Evolutionary conservation across 2,113 vertebrate genomes (phyloP).

Genomic region (Melanotaenia duboulayi): DNA sequence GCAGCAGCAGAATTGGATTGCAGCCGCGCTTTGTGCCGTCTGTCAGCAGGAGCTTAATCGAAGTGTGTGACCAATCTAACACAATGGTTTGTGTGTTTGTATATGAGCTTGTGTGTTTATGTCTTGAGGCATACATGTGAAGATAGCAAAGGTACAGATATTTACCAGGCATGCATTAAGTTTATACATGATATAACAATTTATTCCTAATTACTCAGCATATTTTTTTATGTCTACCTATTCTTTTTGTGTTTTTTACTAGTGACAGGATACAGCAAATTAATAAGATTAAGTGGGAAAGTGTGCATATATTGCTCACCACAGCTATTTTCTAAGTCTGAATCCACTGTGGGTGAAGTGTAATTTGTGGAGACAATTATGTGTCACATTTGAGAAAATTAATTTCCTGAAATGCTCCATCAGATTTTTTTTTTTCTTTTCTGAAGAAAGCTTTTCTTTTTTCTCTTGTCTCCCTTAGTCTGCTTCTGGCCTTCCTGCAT

Average conservation of each 20-base stretch:
- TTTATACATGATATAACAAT: slow-evolving; percentile 18
- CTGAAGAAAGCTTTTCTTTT: slow-evolving; percentile 12
- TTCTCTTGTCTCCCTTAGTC: slow-evolving; percentile 6
- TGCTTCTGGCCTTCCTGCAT: slow-evolving; percentile 37
- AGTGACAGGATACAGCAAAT: slow-evolving; percentile 42
- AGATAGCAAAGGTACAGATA: slow-evolving; percentile 12
- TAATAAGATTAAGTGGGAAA: slow-evolving; percentile 37
- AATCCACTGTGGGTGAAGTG: slow-evolving; percentile 39
- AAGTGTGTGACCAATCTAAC: slow-evolving; percentile 69
- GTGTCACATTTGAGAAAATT: slow-evolving; percentile 56
- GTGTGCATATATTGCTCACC: slow-evolving; percentile 25
- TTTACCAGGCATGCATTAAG: slow-evolving; percentile 6
- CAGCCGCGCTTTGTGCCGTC: slow-evolving; percentile 59
- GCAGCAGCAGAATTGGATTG: slow-evolving; percentile 72
- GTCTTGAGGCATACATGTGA: slow-evolving; percentile 13
- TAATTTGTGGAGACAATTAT: slow-evolving; percentile 63
- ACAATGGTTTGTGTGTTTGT: slow-evolving; percentile 45
- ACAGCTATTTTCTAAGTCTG: slow-evolving; percentile 29
- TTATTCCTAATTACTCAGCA: not conserved
- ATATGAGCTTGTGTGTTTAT: slow-evolving; percentile 30
- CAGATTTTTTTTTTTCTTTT: slow-evolving; percentile 45
- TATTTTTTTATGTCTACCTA: slow-evolving; percentile 18
- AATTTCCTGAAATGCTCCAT: slow-evolving; percentile 58
- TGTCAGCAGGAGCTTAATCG: slow-evolving; percentile 79
- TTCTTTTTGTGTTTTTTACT: slow-evolving; percentile 25